These are phyloP conservation scores for Sicus ferrugineus DNA, from an alignment of 2,888 invertebrate species.

Conservation along the genomic window DNA sequence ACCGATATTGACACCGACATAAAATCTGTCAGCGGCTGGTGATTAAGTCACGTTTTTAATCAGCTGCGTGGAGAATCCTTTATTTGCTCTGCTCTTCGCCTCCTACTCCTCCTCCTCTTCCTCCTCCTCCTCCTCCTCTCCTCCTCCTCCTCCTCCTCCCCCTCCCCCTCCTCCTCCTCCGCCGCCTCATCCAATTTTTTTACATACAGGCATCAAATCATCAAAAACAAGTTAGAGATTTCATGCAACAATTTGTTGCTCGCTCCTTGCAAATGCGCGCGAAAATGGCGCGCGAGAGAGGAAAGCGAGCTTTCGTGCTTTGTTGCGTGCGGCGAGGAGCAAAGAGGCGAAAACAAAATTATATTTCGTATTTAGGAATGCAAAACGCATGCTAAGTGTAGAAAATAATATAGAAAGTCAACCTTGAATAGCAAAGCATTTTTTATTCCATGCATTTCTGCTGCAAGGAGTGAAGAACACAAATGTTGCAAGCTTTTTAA, in stretches of 20 bases:
- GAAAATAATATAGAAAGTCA: neutral
- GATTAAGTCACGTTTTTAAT: conserved; percentile 37
- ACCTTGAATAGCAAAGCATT: neutral
- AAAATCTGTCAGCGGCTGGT: neutral
- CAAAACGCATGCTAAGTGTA: neutral
- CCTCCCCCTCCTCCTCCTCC: too few species aligned
- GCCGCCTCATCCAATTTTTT: too few species aligned
- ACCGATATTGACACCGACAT: conserved; percentile 1
- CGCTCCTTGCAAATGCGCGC: too few species aligned
- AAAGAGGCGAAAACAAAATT: neutral
- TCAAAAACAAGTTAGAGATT: too few species aligned
- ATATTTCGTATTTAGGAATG: conserved; percentile 10
- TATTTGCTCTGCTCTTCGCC: neutral
- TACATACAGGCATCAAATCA: too few species aligned
- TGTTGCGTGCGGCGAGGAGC: conserved; percentile 16
- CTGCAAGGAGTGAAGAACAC: neutral
- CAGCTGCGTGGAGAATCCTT: conserved; percentile 11
- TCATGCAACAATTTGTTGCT: too few species aligned
- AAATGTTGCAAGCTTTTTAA: neutral
- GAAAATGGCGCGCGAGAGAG: too few species aligned
- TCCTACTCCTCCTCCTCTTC: neutral
- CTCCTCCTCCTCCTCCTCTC: neutral
- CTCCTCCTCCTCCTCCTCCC: too few species aligned
- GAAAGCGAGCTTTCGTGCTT: neutral
- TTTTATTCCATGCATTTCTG: too few species aligned